Evolutionary conservation across 2,113 vertebrate genomes (phyloP).

Genomic region (Sinocyclocheilus anophthalmus): DNA sequence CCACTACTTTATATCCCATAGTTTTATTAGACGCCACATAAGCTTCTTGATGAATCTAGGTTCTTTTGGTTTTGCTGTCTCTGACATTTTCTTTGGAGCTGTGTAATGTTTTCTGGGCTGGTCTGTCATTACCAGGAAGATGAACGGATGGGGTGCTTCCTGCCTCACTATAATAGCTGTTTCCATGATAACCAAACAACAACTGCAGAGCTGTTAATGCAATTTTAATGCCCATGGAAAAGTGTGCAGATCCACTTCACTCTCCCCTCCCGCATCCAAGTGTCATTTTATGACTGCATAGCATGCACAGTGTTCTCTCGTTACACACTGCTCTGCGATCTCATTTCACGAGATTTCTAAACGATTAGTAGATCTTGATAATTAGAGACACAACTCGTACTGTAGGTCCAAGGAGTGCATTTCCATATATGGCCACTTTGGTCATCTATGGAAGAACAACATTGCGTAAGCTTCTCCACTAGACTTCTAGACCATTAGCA

Average conservation of each 20-base stretch:
- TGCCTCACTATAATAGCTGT: constrained; percentile 34
- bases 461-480: no score
- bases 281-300: no score
- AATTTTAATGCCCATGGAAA: constrained; percentile 41
- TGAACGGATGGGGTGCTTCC: constrained; percentile 32
- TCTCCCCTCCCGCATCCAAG: no score
- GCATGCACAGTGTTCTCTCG: no score
- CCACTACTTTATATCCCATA: neutral
- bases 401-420: no score
- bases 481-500: no score
- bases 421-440: no score
- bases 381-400: no score
- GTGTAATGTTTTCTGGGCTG: neutral
- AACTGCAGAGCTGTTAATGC: constrained; percentile 44
- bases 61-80: neutral
- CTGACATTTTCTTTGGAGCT: neutral
- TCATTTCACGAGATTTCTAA: no score
- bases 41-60: neutral
- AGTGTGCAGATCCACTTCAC: neutral
- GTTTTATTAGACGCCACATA: neutral
- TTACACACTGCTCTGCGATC: no score
- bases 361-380: no score
- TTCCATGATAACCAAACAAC: constrained; percentile 55
- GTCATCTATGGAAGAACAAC: no score
- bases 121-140: constrained; percentile 12